phyloP scores from a whole-genome alignment of 2,797 vertebrate species.

The Esox lucius region DNA sequence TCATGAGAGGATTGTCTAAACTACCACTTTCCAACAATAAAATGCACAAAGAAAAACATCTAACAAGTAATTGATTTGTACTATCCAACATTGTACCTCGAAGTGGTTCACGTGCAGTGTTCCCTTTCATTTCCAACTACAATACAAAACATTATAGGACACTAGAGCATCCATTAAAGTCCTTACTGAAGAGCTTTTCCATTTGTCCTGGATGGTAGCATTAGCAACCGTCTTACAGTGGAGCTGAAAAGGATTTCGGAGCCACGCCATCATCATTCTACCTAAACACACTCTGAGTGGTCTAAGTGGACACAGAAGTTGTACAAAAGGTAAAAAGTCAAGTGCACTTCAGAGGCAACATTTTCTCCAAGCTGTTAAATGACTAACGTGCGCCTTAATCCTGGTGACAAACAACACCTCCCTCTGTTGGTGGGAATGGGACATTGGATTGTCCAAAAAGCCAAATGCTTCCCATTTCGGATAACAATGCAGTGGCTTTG shows the following conservation, averaged over 20 bases:
- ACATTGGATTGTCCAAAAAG: background rate
- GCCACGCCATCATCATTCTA: no score
- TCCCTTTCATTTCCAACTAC: background rate
- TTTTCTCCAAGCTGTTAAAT: background rate
- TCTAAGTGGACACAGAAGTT: background rate
- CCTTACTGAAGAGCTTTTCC: background rate
- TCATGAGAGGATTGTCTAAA: background rate
- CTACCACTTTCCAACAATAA: background rate
- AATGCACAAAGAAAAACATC: background rate
- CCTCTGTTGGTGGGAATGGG: slow-evolving; percentile 1
- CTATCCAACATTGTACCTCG: background rate
- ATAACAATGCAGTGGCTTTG: background rate
- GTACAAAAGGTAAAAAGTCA: background rate
- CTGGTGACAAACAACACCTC: background rate
- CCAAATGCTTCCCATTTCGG: background rate
- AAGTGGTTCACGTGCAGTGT: background rate
- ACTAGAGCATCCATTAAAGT: background rate
- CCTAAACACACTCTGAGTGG: background rate
- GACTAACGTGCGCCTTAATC: background rate
- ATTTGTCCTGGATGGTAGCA: background rate
- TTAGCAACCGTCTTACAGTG: background rate
- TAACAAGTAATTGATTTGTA: background rate
- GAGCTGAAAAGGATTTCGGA: background rate
- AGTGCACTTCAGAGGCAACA: background rate
- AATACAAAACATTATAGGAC: background rate